Evolutionary conservation across 1,140 invertebrate species (phyloP).

Genomic region (Drosophila subpulchrella): DNA sequence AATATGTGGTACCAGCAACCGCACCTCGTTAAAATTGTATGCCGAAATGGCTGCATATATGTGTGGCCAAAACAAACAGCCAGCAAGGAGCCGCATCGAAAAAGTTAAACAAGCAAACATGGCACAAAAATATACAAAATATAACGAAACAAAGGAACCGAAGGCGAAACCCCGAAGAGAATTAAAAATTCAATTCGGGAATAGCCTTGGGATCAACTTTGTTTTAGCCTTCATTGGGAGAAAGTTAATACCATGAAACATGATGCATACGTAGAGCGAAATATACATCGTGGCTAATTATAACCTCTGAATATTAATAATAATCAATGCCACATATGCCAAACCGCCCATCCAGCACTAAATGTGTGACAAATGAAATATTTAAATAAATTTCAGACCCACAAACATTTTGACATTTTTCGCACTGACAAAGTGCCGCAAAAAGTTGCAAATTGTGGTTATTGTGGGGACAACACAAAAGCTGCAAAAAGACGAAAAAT

Average conservation of each 20-base stretch:
- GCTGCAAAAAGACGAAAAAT: conserved; percentile 55
- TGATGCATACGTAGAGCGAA: not conserved
- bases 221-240: conserved; percentile 1
- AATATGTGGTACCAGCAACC: conserved; percentile 49
- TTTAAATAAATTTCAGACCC: conserved; percentile 70
- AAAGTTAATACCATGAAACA: not conserved
- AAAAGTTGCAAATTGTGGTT: conserved; percentile 81
- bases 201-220: not conserved
- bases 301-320: conserved; percentile 17
- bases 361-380: conserved; percentile 78
- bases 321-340: conserved; percentile 45
- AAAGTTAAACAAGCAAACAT: conserved; percentile 71
- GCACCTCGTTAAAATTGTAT: conserved; percentile 76
- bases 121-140: conserved; percentile 36
- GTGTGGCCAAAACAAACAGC: conserved; percentile 40
- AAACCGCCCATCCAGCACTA: conserved; percentile 29
- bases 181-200: conserved; percentile 35
- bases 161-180: not conserved
- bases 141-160: conserved; percentile 30
- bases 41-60: conserved; percentile 59
- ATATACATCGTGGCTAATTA: conserved; percentile 2
- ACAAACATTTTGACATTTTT: conserved; percentile 75
- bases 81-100: conserved; percentile 56
- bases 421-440: conserved; percentile 66
- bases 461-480: conserved; percentile 74